Evolutionary conservation across 35 echinoderm and acorn worm genomes (phyloP).

Genomic region (Heliocidaris tuberculata): DNA sequence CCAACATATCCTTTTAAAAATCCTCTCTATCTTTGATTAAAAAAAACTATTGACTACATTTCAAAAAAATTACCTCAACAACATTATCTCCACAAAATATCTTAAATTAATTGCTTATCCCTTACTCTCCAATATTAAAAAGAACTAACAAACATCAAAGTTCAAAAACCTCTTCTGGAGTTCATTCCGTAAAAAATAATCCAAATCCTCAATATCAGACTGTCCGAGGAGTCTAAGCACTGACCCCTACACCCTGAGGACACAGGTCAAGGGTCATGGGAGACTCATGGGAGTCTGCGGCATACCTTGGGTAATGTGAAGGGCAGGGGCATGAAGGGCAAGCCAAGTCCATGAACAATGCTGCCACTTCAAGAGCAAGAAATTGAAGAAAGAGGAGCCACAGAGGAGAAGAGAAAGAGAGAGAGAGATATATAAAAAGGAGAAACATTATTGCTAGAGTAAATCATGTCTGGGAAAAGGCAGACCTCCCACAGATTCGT

Average conservation of each 20-base stretch:
- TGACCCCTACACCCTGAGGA: slow-evolving; percentile 13
- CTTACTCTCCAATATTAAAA: too few species aligned
- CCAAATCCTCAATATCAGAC: neutral
- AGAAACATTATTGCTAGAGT: slow-evolving; percentile 18
- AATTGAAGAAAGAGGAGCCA: neutral
- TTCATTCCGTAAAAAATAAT: neutral
- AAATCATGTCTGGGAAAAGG: neutral
- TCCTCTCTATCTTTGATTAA: too few species aligned
- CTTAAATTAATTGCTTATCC: neutral
- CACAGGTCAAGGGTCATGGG: neutral
- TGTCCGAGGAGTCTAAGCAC: neutral
- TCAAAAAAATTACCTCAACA: too few species aligned
- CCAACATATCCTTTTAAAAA: too few species aligned
- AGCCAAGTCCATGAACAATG: slow-evolving; percentile 9
- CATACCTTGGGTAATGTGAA: slow-evolving; percentile 16
- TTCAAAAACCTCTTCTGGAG: neutral
- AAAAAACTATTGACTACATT: too few species aligned
- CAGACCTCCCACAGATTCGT: neutral
- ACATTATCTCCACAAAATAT: neutral
- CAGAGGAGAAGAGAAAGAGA: neutral
- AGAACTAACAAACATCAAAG: neutral
- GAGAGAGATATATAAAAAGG: neutral
- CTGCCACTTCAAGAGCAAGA: neutral
- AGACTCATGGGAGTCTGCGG: neutral
- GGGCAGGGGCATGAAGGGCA: slow-evolving; percentile 4